phyloP scores from a whole-genome alignment of 1,140 invertebrate species.

The Atta cephalotes region DNA sequence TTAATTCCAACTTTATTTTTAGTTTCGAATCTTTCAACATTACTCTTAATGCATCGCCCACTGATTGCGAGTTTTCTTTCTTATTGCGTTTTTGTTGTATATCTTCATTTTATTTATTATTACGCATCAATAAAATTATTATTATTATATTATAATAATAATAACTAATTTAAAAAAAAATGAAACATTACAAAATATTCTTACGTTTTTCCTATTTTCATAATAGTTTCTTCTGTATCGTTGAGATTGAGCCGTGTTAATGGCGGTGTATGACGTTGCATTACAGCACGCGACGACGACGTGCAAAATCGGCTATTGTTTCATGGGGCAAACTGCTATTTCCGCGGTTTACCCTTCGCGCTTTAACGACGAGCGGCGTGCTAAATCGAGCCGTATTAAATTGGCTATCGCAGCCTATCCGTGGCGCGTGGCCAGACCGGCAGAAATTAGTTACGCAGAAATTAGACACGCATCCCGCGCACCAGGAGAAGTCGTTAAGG shows the following conservation, averaged over 20 bases:
- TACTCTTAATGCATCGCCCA: too few relatives aligned
- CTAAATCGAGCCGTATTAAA: slow-evolving; percentile 56
- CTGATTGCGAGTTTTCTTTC: too few relatives aligned
- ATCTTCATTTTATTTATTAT: too few relatives aligned
- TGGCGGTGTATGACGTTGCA: background rate
- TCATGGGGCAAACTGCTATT: slow-evolving; percentile 26
- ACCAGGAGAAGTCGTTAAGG: slow-evolving; percentile 28
- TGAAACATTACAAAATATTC: background rate
- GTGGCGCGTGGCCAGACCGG: slow-evolving; percentile 64
- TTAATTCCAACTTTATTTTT: too few relatives aligned
- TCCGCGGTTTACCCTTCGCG: slow-evolving; percentile 52
- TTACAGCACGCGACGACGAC: slow-evolving; percentile 40
- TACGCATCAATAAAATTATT: too few relatives aligned
- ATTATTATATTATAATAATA: too few relatives aligned
- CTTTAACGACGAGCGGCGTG: slow-evolving; percentile 59
- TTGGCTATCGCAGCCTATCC: slow-evolving; percentile 45
- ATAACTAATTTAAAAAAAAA: background rate
- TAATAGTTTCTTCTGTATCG: background rate
- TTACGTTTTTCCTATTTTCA: background rate
- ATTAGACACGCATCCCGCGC: slow-evolving; percentile 61
- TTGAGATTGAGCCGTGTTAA: slow-evolving; percentile 10
- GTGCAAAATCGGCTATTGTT: slow-evolving; percentile 31
- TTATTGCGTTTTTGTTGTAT: too few relatives aligned
- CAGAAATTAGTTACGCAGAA: slow-evolving; percentile 62
- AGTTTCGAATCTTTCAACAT: too few relatives aligned